Evolutionary conservation across 2,797 vertebrate species (phyloP), one percentile per base, ranked within the genome.

Genomic region (Sebastes ruberrimus): DNA sequence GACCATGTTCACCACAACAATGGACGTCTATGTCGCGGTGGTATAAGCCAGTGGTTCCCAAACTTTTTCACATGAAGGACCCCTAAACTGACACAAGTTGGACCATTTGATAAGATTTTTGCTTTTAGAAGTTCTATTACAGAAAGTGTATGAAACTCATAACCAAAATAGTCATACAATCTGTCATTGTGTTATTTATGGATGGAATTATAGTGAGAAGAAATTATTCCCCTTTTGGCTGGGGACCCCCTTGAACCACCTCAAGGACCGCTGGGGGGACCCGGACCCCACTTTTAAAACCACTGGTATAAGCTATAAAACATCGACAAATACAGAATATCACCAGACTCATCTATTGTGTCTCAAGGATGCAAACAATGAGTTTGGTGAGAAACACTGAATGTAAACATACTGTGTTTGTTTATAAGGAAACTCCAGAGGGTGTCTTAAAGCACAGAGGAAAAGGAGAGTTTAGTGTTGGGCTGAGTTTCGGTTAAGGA

Each of bases 391-490:
- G 28, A 67, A 73, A 81, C 18, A 42, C 13, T 38, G 2, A 28
- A 28, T 32, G 42, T 74, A 75, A 80, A 72, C 57, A 76, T n/a
- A 18, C 23, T 59, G 7, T 66, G 59, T 81, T 78, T 77, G 28
- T 74, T 85, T 78, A 55, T 49, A 28, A 13, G 33, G 22, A 62
- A 69, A 72, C 20, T 64, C 49, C 30, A 64, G 10, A 64, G 8
- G 28, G 20, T 71, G 35, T 78, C 55, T 77, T 74, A 23, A 52
- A 52, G 59, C 42, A 16, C 8, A 53, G 66, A 76, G 53, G 61
- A 81, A 84, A 80, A 69, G 10, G 46, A 4, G 1, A 38, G 52
- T 80, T 86, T 81, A 57, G 33, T 68, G 80, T 83, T 27, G 57
- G 63, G 30, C 46, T 72, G 32, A 68, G 49, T 72, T 79, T 64